Percentiles rank a stretch among this genome's conserved stretches.
Evolutionary conservation across 2,113 vertebrate genomes (phyloP).

Genomic region (Scalopus aquaticus): DNA sequence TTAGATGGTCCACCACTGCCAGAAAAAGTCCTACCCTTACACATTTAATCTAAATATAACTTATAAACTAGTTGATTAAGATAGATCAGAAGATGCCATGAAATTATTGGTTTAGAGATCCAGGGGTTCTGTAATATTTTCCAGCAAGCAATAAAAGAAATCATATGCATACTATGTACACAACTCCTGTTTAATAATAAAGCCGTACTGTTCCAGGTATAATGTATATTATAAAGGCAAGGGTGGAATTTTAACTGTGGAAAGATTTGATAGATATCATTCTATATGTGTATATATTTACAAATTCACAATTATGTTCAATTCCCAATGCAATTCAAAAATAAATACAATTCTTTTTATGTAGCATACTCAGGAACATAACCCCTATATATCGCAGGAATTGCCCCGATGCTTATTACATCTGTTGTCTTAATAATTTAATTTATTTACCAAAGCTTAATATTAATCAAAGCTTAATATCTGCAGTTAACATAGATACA

Average conservation of each 20-base stretch:
- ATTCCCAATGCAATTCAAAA: background rate
- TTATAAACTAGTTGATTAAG: background rate
- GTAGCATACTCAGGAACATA: background rate
- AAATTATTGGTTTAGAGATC: background rate
- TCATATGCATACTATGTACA: background rate
- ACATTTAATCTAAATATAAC: background rate
- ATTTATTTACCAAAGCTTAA: background rate
- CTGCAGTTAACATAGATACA: background rate
- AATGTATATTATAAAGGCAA: background rate
- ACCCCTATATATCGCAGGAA: background rate
- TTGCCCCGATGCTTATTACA: background rate
- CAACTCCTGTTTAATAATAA: background rate
- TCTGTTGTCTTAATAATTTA: background rate
- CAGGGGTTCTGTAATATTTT: background rate
- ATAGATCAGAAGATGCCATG: background rate
- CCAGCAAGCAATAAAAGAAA: background rate
- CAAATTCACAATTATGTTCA: background rate
- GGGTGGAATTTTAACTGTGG: background rate
- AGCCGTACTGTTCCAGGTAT: background rate
- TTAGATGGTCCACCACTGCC: background rate
- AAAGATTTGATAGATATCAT: background rate
- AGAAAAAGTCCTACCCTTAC: background rate
- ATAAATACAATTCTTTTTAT: background rate
- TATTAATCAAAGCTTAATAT: background rate
- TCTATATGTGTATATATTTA: background rate